A percentile compares a stretch with the other conserved stretches of the same genome.
Evolutionary conservation across 30 jellyfish, hydroid and myxozoan species (phyloP).

Genomic region (Sanderia malayensis): DNA sequence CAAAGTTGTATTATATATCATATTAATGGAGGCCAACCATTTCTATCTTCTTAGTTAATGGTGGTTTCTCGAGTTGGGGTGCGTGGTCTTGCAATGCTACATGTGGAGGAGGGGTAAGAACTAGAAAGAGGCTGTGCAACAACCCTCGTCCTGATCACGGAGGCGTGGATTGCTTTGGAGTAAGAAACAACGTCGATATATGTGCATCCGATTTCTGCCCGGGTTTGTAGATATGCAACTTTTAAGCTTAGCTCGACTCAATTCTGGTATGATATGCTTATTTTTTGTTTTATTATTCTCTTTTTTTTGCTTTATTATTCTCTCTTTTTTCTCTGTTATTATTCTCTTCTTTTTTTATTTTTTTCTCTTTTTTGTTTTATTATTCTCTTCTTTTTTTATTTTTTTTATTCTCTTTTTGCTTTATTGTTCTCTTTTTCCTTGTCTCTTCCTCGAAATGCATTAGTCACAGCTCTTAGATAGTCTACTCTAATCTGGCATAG

Average conservation of each 20-base stretch:
- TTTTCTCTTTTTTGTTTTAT: neutral
- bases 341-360: neutral
- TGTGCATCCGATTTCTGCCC: slow-evolving; percentile 38
- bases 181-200: neutral
- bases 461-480: too few species aligned
- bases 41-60: slow-evolving; percentile 21
- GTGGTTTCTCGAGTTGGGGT: slow-evolving; percentile 53
- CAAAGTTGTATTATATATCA: too few species aligned
- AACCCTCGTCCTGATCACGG: slow-evolving; percentile 49
- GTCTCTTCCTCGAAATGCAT: too few species aligned
- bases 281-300: neutral
- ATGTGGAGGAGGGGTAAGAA: slow-evolving; percentile 54
- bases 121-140: slow-evolving; percentile 21
- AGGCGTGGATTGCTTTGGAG: slow-evolving; percentile 41
- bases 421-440: too few species aligned
- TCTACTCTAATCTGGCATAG: neutral
- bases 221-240: slow-evolving; percentile 6
- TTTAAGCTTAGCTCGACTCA: neutral
- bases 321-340: neutral
- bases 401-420: too few species aligned
- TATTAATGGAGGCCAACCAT: too few species aligned
- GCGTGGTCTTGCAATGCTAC: slow-evolving; percentile 44
- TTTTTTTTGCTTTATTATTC: neutral
- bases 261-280: neutral
- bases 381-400: neutral